Evolutionary conservation across 2,797 vertebrate genomes (phyloP).

Genomic region (Scolopax bukidnonensis): DNA sequence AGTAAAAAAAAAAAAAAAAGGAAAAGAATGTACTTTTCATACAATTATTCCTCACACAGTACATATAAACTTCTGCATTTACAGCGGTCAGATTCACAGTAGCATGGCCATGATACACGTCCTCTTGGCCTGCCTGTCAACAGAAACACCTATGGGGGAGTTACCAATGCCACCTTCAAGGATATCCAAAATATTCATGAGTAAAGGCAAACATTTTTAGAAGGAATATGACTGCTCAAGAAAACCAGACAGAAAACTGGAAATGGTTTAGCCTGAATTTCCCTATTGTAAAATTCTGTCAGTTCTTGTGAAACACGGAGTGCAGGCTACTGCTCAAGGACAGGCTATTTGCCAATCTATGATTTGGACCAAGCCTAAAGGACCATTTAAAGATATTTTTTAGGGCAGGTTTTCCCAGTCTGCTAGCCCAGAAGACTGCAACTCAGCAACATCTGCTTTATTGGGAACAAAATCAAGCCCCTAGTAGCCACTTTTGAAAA

Average conservation of each 20-base stretch:
- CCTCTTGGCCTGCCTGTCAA: not conserved
- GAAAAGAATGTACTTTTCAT: not conserved
- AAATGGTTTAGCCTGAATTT: not conserved
- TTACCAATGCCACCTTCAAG: not conserved
- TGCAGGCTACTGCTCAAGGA: not conserved
- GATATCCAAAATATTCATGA: not conserved
- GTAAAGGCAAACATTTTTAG: not conserved
- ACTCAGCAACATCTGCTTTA: not conserved
- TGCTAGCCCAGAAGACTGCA: not conserved
- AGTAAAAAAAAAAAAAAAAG: not conserved
- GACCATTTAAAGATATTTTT: not conserved
- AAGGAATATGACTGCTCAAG: not conserved
- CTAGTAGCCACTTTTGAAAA: not conserved
- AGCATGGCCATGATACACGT: no score
- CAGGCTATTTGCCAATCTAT: not conserved
- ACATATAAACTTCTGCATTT: accelerated
- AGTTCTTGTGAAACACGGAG: not conserved
- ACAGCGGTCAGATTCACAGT: not conserved
- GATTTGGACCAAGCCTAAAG: not conserved
- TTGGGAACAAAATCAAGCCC: not conserved
- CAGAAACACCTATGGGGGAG: not conserved
- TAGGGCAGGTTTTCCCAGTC: not conserved
- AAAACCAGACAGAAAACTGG: not conserved
- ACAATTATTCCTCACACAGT: not conserved
- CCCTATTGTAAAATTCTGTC: not conserved